Percentiles rank a stretch among this genome's conserved stretches.
Evolutionary conservation across 2,113 vertebrate species (phyloP).

Genomic region (Chionodraco myersi): DNA sequence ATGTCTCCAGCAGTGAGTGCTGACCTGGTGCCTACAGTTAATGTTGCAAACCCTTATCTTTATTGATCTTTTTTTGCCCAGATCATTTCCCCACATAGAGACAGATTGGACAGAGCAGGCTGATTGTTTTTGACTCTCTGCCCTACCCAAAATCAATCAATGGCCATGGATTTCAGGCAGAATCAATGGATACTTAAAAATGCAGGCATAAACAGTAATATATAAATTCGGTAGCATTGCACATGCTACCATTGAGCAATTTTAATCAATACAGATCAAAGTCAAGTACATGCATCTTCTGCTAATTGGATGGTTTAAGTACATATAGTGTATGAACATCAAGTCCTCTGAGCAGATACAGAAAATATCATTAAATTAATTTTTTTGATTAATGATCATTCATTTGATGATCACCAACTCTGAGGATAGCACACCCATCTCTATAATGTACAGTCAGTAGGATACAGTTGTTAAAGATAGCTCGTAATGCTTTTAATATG

Average conservation of each 20-base stretch:
- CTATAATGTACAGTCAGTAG: too few relatives aligned
- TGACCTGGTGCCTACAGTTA: neutral
- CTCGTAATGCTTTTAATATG: too few relatives aligned
- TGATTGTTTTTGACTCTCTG: conserved; percentile 13
- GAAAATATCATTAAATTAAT: too few relatives aligned
- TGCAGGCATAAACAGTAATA: neutral
- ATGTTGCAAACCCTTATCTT: conserved; percentile 1
- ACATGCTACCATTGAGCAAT: neutral
- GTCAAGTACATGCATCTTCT: too few relatives aligned
- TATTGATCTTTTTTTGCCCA: neutral
- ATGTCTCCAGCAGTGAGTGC: neutral
- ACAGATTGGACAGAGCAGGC: neutral
- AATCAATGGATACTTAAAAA: neutral
- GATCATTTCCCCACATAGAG: conserved; percentile 1
- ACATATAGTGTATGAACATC: too few relatives aligned
- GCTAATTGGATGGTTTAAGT: too few relatives aligned
- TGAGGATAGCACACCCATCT: too few relatives aligned
- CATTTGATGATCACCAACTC: too few relatives aligned
- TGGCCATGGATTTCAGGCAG: neutral
- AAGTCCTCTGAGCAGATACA: too few relatives aligned
- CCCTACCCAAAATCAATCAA: neutral
- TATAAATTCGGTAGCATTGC: neutral
- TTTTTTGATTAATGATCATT: too few relatives aligned
- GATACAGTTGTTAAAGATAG: too few relatives aligned
- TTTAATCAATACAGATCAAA: neutral